A percentile compares a stretch with the other conserved stretches of the same genome.
phyloP scores from a whole-genome alignment of 2,888 invertebrate genomes.

The Gymnocheta viridis region DNA sequence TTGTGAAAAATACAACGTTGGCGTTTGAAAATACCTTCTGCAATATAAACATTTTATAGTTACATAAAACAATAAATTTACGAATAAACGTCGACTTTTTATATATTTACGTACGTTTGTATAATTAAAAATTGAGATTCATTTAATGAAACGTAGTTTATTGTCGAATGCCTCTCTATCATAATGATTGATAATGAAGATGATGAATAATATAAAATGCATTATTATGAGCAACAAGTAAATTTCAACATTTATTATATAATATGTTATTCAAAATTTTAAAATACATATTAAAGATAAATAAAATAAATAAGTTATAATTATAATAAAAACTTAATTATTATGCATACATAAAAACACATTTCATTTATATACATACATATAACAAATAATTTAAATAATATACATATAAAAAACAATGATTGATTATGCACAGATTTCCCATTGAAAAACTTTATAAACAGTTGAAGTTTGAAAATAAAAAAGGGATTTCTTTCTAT shows the following conservation, averaged over 20 bases:
- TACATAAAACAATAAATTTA: constrained; percentile 18
- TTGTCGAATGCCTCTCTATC: constrained; percentile 55
- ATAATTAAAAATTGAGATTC: constrained; percentile 10
- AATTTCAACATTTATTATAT: constrained; percentile 67
- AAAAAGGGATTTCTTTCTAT: constrained; percentile 35
- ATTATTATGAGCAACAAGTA: constrained; percentile 55
- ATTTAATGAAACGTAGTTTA: constrained; percentile 43
- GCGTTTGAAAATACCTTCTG: constrained; percentile 18
- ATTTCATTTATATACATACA: constrained; percentile 53
- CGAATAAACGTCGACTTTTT: constrained; percentile 24
- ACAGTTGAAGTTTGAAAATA: constrained; percentile 17
- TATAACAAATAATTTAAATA: neutral
- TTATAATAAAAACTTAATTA: constrained; percentile 48
- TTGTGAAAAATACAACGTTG: neutral
- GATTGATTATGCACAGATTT: constrained; percentile 46
- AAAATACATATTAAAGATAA: constrained; percentile 38
- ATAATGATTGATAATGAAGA: constrained; percentile 40
- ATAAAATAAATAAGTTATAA: constrained; percentile 37
- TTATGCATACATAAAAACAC: constrained; percentile 54
- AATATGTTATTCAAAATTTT: constrained; percentile 61
- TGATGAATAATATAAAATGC: constrained; percentile 52
- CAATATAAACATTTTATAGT: constrained; percentile 1
- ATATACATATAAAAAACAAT: constrained; percentile 6
- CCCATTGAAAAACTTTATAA: constrained; percentile 32
- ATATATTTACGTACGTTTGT: constrained; percentile 4